phyloP scores from a whole-genome alignment of 1,140 invertebrate species.

The Caenorhabditis latens region DNA sequence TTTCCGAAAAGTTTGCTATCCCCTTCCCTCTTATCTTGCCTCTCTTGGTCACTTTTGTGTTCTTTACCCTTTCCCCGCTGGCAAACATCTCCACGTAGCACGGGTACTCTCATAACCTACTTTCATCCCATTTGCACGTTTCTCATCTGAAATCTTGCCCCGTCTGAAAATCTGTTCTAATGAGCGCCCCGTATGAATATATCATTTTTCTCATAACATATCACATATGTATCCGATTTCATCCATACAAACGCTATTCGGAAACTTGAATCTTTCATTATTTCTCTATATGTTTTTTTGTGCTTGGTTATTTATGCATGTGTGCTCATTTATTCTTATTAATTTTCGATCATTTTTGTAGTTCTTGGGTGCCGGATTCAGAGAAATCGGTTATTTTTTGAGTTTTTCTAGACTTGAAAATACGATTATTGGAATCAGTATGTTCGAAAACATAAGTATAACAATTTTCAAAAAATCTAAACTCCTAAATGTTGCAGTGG shows the following conservation, averaged over 20 bases:
- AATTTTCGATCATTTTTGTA: too few species aligned
- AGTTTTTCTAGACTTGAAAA: too few species aligned
- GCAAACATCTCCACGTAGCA: not conserved
- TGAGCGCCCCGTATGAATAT: not conserved
- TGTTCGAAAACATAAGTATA: too few species aligned
- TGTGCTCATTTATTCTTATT: not conserved
- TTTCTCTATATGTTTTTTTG: not conserved
- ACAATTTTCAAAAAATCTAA: too few species aligned
- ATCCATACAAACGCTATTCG: conserved; percentile 12
- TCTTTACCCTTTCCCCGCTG: not conserved
- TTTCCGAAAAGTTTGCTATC: not conserved
- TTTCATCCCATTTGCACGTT: not conserved
- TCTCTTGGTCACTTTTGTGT: conserved; percentile 1
- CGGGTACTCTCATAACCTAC: conserved; percentile 9
- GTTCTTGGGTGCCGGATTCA: too few species aligned
- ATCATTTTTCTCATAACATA: conserved; percentile 3
- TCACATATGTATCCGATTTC: conserved; percentile 31
- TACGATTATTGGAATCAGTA: too few species aligned
- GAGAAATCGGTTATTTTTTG: too few species aligned
- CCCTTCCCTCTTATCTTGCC: not conserved
- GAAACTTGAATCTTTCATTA: conserved; percentile 10
- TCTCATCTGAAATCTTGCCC: not conserved
- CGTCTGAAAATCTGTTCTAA: not conserved
- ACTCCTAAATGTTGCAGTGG: too few species aligned
- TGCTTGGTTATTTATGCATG: not conserved